Evolutionary conservation across 2,797 vertebrate species (phyloP), one percentile per base, ranked within the genome.

Genomic region (Cirrhinus mrigala): DNA sequence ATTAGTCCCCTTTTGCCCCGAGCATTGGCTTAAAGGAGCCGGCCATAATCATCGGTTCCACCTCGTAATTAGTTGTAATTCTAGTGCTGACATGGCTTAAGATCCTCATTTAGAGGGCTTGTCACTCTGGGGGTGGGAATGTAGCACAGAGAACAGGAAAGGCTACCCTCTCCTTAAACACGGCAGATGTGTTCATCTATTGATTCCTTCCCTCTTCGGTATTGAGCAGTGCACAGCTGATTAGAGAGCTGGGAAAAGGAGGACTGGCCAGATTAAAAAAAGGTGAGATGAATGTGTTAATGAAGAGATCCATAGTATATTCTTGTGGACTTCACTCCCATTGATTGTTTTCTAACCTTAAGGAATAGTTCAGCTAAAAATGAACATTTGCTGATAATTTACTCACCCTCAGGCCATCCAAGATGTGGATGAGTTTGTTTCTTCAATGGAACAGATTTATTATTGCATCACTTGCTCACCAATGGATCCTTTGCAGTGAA

Each of bases 1-100:
- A 92, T 91, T 92, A 90, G 88, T 76, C 86, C 82, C 76, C 77
- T 87, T 90, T 86, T 80, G 58, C 60, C 66, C 79, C 80, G 68
- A 82, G 74, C 46, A 44, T n/a, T 83, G 52, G 88, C 78, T 88
- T 85, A 83, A 76, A 81, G 81, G 76, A 85, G 79, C 87, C 58
- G 24, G 76, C 54, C 71, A 68, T 91, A 91, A 90, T 92, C 87
- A 89, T 79, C 10, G 66, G 83, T 87, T 89, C 83, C 86, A 90
- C 89, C 87, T 89, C 84, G 24, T 91, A 89, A 91, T 92, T 92
- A 92, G 86, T 78, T 85, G 87, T 88, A 91, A 91, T 90, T 89
- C 89, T 88, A 91, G 87, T 81, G 82, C 84, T 85, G 83, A 76
- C 78, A 74, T 77, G 82, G 87, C 85, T 87, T 87, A 82, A 82